Base-by-base conservation (phyloP, 2,888 invertebrate species). In the Salpingus planirostris region DNA sequence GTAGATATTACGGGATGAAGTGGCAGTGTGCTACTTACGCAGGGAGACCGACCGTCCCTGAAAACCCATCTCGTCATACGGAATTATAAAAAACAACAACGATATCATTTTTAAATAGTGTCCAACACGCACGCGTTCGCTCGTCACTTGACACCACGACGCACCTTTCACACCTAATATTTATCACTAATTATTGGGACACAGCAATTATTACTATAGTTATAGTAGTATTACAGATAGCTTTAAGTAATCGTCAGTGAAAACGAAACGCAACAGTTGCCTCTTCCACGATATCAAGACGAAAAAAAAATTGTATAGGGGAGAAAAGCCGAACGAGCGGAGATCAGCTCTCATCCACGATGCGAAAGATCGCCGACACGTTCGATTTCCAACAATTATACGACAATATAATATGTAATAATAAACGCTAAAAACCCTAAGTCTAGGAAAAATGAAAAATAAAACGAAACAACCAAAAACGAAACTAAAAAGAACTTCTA, bases 111-210 rank as follows among this genome's bases (percentile, higher is more conserved):
- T n/a, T n/a, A n/a, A n/a, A n/a, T n/a, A n/a, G n/a, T n/a, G n/a
- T n/a, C n/a, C 49, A 47, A 50, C 42, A 43, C 39, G 35, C 42
- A 40, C 36, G 40, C 44, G 24, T 24, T 27, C 21, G 24, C 21
- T 15, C 12, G 14, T 24, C 22, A 12, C n/a, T n/a, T n/a, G n/a
- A n/a, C n/a, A 26, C 11, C 23, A 24, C 29, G 29, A 29, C 32
- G 33, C 49, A 45, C 42, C 55, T 49, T 43, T 50, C 58, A 58
- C 52, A 50, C 57, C 49, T 59, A n/a, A n/a, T n/a, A n/a, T n/a
- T n/a, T n/a, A 60, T 58, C 54, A 59, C 59, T 62, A 61, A 54
- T 62, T 62, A 62, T 62, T 64, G 64, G 64, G 64, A 62, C 64
- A 65, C 64, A 64, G 64, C 64, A 63, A 61, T 53, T 45, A 50